Base-by-base conservation (phyloP, 2,113 vertebrate genomes). In the Boleophthalmus pectinirostris region DNA sequence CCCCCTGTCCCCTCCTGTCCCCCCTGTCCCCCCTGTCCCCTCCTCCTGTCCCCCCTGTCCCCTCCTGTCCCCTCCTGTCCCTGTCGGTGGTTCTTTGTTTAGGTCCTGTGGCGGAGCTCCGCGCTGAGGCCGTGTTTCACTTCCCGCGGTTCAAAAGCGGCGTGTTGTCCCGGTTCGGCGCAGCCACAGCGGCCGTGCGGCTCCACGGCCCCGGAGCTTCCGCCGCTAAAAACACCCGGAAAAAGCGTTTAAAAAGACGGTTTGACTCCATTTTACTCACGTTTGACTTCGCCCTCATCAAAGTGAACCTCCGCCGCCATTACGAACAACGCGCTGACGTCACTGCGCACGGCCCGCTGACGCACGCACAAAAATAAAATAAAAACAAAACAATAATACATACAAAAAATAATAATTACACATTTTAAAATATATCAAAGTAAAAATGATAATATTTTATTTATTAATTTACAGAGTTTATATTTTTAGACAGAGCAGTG, bases 61-160 rank as follows among this genome's bases (percentile, higher is more conserved):
- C 12, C 61, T n/a, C 65, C 13, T 25, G 72, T 51, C 3, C 5
- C 1, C 5, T 8, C 6, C 33, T 35, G n/a, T n/a, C n/a, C n/a
- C n/a, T n/a, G n/a, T n/a, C n/a, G n/a, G n/a, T n/a, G n/a, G n/a
- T n/a, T n/a, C n/a, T n/a, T n/a, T n/a, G 63, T 89, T 87, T 93
- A 81, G 93, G 92, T 88, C 93, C 94, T 84, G 47, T 89, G 90
- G 85, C 81, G 93, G 90, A 94, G 94, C 94, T 94, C 93, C 92
- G 87, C 70, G 85, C 75, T 93, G 92, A 93, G 90, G 92, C 92
- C 92, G 81, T 89, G 51, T 69, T 67, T 82, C 80, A 78, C 85
- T 70, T 87, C 86, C 20, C 69, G 82, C 87, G 81, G 70, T 90
- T 1, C 21, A 81, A 93, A 93, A 80, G 86, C 69, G 13, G 23